Conservation (phyloP, 2,113 vertebrate genomes). For the Platysteira castanea region DNA sequence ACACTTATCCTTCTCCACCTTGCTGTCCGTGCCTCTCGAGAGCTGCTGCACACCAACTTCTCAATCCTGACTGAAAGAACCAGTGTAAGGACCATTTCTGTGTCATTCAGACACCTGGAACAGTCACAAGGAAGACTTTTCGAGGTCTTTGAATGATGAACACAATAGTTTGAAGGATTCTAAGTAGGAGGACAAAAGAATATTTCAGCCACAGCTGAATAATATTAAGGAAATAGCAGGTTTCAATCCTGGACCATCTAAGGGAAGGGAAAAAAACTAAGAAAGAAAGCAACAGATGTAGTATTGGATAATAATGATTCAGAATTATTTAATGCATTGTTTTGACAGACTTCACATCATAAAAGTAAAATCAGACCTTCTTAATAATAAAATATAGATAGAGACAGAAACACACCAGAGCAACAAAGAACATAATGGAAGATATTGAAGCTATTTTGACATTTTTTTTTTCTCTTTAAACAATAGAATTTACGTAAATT, state of each 20-base stretch:
- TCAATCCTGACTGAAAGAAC: neutral
- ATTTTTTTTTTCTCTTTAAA: conserved; percentile 52
- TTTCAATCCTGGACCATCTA: conserved; percentile 36
- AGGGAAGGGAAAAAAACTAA: neutral
- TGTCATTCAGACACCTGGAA: neutral
- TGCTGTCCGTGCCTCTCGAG: accelerated
- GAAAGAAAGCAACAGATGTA: conserved; percentile 15
- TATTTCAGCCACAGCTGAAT: neutral
- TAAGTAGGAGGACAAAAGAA: neutral
- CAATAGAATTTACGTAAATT: conserved; percentile 57
- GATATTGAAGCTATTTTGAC: conserved; percentile 71
- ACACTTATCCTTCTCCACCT: neutral
- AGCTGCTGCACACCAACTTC: neutral
- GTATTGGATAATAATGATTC: conserved; percentile 60
- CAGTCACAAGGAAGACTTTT: neutral
- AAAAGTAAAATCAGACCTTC: conserved; percentile 66
- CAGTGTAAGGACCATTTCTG: neutral
- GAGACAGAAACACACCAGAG: conserved; percentile 60
- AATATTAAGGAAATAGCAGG: neutral
- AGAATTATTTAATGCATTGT: conserved; percentile 74
- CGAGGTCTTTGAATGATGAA: neutral
- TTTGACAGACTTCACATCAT: conserved; percentile 73
- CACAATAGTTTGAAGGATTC: neutral
- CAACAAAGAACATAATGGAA: conserved; percentile 68
- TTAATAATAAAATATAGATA: conserved; percentile 71